Conservation (phyloP, 2,888 invertebrate species). For the Microdon myrmicae region DNA sequence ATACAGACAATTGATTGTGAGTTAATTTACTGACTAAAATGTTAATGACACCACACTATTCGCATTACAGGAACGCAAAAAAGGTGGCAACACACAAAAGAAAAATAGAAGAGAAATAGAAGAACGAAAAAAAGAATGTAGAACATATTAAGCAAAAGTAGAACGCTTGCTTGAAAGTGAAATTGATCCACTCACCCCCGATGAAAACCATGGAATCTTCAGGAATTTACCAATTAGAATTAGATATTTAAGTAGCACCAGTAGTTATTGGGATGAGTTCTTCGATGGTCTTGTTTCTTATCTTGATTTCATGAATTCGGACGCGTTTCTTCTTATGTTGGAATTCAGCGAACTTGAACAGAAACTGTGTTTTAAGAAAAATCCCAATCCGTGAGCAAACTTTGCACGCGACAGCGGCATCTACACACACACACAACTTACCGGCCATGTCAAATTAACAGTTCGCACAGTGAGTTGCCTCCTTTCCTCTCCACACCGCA, state of each 20-base stretch:
- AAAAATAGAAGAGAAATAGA: conserved; percentile 10
- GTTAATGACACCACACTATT: conserved; percentile 32
- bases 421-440: conserved; percentile 69
- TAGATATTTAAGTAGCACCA: too few species aligned
- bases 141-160: conserved; percentile 38
- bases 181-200: conserved; percentile 49
- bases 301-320: conserved; percentile 2
- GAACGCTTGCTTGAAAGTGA: conserved; percentile 41
- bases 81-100: too few species aligned
- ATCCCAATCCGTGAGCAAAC: conserved; percentile 33
- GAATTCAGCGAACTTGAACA: conserved; percentile 7
- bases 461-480: conserved; percentile 57
- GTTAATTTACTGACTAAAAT: too few species aligned
- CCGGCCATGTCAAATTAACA: conserved; percentile 80
- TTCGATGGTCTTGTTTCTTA: conserved; percentile 2
- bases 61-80: conserved; percentile 11
- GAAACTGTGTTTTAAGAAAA: conserved; percentile 18
- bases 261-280: neutral
- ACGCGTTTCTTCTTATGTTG: conserved; percentile 11
- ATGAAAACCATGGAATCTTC: conserved; percentile 44
- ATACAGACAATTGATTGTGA: too few species aligned
- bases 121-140: conserved; percentile 28
- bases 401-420: conserved; percentile 41
- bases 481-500: conserved; percentile 48
- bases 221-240: conserved; percentile 29